phyloP scores from a whole-genome alignment of 2,113 vertebrate genomes.

The Gymnorhina tibicen region DNA sequence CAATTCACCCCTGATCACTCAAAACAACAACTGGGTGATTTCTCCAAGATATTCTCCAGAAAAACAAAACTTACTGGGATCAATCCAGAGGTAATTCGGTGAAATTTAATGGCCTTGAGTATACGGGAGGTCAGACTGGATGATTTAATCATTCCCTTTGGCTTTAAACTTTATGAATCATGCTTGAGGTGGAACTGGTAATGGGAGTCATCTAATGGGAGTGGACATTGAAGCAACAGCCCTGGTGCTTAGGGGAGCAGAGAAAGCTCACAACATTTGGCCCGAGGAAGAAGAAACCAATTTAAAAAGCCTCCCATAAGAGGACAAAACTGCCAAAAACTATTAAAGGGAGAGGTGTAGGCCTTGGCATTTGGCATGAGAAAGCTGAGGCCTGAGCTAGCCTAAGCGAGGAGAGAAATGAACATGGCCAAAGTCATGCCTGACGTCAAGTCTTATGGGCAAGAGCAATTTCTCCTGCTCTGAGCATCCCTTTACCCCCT shows the following conservation, averaged over 20 bases:
- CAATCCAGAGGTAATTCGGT: conserved; percentile 43
- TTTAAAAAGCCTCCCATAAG: conserved; percentile 1
- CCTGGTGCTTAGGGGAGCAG: conserved; percentile 32
- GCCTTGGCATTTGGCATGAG: background rate
- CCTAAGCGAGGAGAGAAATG: background rate
- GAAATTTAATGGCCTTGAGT: conserved; percentile 10
- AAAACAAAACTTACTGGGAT: conserved; percentile 39
- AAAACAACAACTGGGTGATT: background rate
- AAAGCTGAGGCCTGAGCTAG: background rate
- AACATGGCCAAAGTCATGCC: background rate
- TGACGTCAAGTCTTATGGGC: background rate
- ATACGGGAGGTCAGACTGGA: conserved; percentile 35
- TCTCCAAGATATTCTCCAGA: background rate
- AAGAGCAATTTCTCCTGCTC: background rate
- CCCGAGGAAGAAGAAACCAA: conserved; percentile 9
- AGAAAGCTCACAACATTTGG: conserved; percentile 26
- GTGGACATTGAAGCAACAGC: conserved; percentile 48
- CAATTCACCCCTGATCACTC: background rate
- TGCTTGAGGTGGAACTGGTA: conserved; percentile 54
- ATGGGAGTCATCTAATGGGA: conserved; percentile 53
- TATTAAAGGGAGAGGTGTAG: conserved; percentile 56
- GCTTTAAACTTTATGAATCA: conserved; percentile 58
- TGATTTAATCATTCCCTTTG: conserved; percentile 43
- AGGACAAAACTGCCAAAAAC: conserved; percentile 8
- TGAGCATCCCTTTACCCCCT: background rate